Conservation (phyloP, 2,797 vertebrate genomes). For the Sebastes iracundus region DNA sequence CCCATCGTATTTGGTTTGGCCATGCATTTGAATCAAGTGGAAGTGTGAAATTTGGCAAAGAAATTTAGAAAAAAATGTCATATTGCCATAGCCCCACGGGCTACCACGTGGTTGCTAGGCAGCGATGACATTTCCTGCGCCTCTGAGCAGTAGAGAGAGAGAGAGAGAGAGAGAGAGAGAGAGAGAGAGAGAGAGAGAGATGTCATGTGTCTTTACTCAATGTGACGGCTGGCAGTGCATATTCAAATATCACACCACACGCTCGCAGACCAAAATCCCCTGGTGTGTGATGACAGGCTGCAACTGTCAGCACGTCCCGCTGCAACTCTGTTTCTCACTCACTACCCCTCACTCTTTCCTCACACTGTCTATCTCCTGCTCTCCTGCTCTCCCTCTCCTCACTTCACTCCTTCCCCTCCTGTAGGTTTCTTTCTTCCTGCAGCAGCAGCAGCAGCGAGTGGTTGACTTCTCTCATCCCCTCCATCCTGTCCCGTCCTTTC, state of each 20-base stretch:
- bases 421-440: background rate
- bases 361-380: background rate
- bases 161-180: slow-evolving; percentile 24
- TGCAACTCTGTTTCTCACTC: slow-evolving; percentile 27
- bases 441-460: background rate
- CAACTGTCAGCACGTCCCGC: slow-evolving; percentile 40
- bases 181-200: slow-evolving; percentile 12
- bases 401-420: background rate
- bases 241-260: slow-evolving; percentile 57
- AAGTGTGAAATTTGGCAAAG: slow-evolving; percentile 49
- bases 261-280: slow-evolving; percentile 25
- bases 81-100: slow-evolving; percentile 29
- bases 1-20: slow-evolving; percentile 32
- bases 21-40: slow-evolving; percentile 19
- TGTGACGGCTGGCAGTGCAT: slow-evolving; percentile 59
- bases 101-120: slow-evolving; percentile 63
- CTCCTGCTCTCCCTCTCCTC: background rate
- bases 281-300: slow-evolving; percentile 48
- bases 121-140: slow-evolving; percentile 58
- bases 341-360: slow-evolving; percentile 14
- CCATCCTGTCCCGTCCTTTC: slow-evolving; percentile 3
- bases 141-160: slow-evolving; percentile 24
- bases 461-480: slow-evolving; percentile 22
- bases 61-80: slow-evolving; percentile 26
- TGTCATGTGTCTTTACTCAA: slow-evolving; percentile 46